Percentiles rank a stretch among this genome's conserved stretches.
Evolutionary conservation across 2,888 invertebrate genomes (phyloP).

Genomic region (Villa cingulata): DNA sequence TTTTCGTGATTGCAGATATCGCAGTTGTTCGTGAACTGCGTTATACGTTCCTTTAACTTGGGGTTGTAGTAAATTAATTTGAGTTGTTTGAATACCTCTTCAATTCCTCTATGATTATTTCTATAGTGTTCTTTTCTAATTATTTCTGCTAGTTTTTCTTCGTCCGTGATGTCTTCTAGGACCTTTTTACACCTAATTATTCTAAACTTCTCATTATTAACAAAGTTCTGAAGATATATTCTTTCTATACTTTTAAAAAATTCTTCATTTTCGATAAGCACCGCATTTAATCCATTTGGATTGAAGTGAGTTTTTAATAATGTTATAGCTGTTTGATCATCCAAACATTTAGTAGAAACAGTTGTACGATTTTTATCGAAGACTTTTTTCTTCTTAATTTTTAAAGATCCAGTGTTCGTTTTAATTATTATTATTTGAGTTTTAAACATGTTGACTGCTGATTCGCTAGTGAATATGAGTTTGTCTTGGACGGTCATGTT

Average conservation of each 20-base stretch:
- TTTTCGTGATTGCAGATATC: too few species aligned
- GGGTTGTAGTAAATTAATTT: too few species aligned
- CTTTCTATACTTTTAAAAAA: background rate
- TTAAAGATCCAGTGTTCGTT: background rate
- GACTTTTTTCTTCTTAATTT: background rate
- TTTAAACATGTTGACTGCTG: background rate
- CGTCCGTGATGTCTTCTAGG: too few species aligned
- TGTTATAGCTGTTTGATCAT: background rate
- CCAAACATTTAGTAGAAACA: background rate
- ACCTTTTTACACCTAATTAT: too few species aligned
- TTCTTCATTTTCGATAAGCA: background rate
- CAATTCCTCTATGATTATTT: background rate
- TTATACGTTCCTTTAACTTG: too few species aligned
- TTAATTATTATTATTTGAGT: background rate
- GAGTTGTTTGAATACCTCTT: too few species aligned
- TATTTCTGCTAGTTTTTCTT: too few species aligned
- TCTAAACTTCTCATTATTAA: background rate
- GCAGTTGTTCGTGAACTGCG: too few species aligned
- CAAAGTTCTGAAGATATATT: background rate
- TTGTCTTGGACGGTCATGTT: background rate
- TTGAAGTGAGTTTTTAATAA: background rate
- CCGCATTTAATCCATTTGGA: background rate
- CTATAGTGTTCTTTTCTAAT: background rate
- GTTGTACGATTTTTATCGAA: background rate
- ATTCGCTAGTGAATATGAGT: background rate